A percentile compares a stretch with the other conserved stretches of the same genome.
Evolutionary conservation across 2,797 vertebrate genomes (phyloP).

Genomic region (Hydrophis major): DNA sequence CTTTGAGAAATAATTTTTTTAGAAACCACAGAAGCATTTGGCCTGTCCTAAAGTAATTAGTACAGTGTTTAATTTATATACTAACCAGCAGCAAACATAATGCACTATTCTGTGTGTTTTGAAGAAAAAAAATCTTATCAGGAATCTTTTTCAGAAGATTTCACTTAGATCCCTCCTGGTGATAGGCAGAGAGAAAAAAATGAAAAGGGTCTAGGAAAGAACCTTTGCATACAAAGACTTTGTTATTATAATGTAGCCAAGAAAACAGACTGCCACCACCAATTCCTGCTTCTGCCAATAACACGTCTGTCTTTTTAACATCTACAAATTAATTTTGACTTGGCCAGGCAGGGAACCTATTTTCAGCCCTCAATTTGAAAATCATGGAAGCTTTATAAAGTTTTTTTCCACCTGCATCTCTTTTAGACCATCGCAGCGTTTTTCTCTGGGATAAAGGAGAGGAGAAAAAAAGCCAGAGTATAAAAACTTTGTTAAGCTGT

Average conservation of each 20-base stretch:
- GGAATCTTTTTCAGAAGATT: conserved; percentile 31
- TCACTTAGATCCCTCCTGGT: conserved; percentile 37
- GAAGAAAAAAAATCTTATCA: conserved; percentile 27
- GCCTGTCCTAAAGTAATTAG: neutral
- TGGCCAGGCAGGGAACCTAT: conserved; percentile 74
- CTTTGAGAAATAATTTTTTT: conserved; percentile 9
- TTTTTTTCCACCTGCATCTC: conserved; percentile 76
- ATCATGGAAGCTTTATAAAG: conserved; percentile 76
- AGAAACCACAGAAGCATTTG: neutral
- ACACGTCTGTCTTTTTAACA: conserved; percentile 59
- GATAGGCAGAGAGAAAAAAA: conserved; percentile 9
- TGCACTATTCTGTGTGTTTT: conserved; percentile 16
- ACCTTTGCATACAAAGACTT: conserved; percentile 18
- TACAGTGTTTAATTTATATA: conserved; percentile 19
- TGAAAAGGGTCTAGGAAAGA: neutral
- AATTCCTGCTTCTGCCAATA: conserved; percentile 47
- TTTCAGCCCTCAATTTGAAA: conserved; percentile 74
- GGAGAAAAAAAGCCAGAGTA: conserved; percentile 67
- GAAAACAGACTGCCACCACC: conserved; percentile 44
- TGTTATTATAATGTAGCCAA: neutral
- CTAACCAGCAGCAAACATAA: neutral
- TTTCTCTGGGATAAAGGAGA: conserved; percentile 72
- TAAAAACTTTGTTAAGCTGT: conserved; percentile 81
- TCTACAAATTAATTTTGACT: conserved; percentile 75
- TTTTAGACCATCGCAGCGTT: conserved; percentile 68